Evolutionary conservation across 1,140 invertebrate species (phyloP), one percentile per base, ranked within the genome.

Genomic region (Melitaea cinxia): DNA sequence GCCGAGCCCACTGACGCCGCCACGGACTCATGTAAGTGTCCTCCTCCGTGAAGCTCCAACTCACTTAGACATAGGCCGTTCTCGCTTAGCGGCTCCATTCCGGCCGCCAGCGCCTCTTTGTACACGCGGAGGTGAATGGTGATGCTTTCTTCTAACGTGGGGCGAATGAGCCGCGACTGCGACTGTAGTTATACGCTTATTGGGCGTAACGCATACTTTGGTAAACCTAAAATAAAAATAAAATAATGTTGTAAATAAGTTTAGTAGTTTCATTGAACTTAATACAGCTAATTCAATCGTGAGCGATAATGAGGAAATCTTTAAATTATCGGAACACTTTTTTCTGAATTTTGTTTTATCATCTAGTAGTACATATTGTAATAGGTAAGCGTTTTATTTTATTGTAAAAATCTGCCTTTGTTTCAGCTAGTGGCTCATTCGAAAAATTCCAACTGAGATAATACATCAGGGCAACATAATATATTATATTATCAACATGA

Each of bases 31-130:
- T 92, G 91, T 49, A 82, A 82, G 77, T 93, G 92, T 0, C 77
- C 88, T 5, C 77, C 86, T 54, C 90, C 92, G 74, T 85, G 88
- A 52, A 93, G 89, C 57, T 92, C 85, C 72, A 96, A 91, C 85
- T 96, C 95, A 80, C 95, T 95, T 28, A 96, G 93, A 72, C 95
- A 95, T 12, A 96, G 89, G 39, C 94, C 92, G 83, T 91, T 92
- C 92, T 93, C 93, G 77, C 88, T 93, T 91, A 92, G 92, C 89
- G 85, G 92, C 91, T 91, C 94, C 92, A 92, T 93, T 77, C 91
- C 93, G 83, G 91, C 93, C 93, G 83, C 91, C 84, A 83, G 91
- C 89, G 85, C 92, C 72, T 92, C 92, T 69, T 92, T 92, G 78
- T 92, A 92, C 91, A 91, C 88, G 70, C 91, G 80, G 80, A 91